Percentiles rank a stretch among this genome's conserved stretches.
Conservation (phyloP, 2,888 invertebrate species). For the Drosophila planitibia region DNA sequence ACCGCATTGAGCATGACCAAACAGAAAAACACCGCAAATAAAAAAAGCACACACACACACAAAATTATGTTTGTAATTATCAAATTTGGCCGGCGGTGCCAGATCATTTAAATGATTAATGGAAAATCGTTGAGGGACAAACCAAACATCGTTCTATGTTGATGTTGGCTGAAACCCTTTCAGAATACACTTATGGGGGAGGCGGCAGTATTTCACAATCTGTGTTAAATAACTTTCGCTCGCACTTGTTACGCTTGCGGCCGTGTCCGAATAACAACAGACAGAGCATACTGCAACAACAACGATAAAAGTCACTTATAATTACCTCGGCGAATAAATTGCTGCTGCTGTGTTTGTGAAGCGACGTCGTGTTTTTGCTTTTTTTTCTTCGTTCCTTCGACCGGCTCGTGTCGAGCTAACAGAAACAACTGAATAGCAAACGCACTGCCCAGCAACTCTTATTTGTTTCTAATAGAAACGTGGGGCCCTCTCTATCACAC, state of each 20-base stretch:
- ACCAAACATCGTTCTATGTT: slow-evolving; percentile 9
- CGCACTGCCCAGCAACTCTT: slow-evolving; percentile 52
- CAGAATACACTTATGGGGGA: slow-evolving; percentile 11
- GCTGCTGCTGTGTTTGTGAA: slow-evolving; percentile 3
- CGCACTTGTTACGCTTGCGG: slow-evolving; percentile 57
- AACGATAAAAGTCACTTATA: slow-evolving; percentile 66
- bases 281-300: slow-evolving; percentile 32
- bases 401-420: slow-evolving; percentile 71
- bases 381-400: slow-evolving; percentile 16
- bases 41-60: not conserved
- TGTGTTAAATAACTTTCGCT: slow-evolving; percentile 59
- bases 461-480: slow-evolving; percentile 63
- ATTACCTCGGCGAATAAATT: slow-evolving; percentile 65
- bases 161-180: slow-evolving; percentile 22
- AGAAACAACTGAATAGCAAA: slow-evolving; percentile 72
- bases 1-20: slow-evolving; percentile 64
- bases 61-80: slow-evolving; percentile 44
- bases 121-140: slow-evolving; percentile 32
- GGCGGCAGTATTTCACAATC: slow-evolving; percentile 50
- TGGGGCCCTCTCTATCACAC: slow-evolving; percentile 10
- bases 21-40: slow-evolving; percentile 33
- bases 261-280: slow-evolving; percentile 18
- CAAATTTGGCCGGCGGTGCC: slow-evolving; percentile 18
- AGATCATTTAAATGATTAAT: slow-evolving; percentile 34
- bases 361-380: not conserved